Conservation (phyloP, 2,797 vertebrate genomes). For the Hephaestus fuliginosus region DNA sequence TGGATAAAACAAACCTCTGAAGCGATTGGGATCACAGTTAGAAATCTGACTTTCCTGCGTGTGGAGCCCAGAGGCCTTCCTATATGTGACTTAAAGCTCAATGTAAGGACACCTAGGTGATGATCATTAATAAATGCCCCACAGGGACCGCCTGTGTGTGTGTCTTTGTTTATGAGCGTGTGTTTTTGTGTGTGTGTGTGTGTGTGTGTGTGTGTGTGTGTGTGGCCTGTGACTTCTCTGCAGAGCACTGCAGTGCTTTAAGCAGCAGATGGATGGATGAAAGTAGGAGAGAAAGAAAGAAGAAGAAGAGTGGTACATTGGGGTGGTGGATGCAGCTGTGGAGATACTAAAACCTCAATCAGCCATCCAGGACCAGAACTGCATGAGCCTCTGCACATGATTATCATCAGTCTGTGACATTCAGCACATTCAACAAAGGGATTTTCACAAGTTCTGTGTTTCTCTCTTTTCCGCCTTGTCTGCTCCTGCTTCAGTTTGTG, state of each 20-base stretch:
- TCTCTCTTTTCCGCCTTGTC: neutral
- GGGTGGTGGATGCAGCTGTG: constrained; percentile 14
- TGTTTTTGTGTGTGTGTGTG: constrained; percentile 11
- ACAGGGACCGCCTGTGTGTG: neutral
- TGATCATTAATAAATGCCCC: constrained; percentile 25
- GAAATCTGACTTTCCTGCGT: neutral
- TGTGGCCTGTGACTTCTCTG: constrained; percentile 24
- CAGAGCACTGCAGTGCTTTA: constrained; percentile 30
- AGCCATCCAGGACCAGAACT: constrained; percentile 12
- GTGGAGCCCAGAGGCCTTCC: neutral
- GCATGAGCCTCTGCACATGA: neutral
- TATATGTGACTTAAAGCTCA: constrained; percentile 38
- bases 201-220: neutral
- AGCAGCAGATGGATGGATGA: constrained; percentile 29
- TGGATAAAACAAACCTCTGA: neutral
- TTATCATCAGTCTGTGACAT: neutral
- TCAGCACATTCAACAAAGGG: neutral
- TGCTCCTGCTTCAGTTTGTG: neutral
- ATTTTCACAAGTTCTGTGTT: neutral
- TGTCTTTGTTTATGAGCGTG: neutral
- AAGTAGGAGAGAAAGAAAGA: neutral
- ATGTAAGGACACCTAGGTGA: constrained; percentile 65
- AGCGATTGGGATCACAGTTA: neutral
- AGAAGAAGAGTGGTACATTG: neutral
- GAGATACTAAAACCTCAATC: constrained; percentile 39